A percentile compares a stretch with the other conserved stretches of the same genome.
Evolutionary conservation across 2,797 vertebrate species (phyloP).

Genomic region (Heterohyrax brucei): DNA sequence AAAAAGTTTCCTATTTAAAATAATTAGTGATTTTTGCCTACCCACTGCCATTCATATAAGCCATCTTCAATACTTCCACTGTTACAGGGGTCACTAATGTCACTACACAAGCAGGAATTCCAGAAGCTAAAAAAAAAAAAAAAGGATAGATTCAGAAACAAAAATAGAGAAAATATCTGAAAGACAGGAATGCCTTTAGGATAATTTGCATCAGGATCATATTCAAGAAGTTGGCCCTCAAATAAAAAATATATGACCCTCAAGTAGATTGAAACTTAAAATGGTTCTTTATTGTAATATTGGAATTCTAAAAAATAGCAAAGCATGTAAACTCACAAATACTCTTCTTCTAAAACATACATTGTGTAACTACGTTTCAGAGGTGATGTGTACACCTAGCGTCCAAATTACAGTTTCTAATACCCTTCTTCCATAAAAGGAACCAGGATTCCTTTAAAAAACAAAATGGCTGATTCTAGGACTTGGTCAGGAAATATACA

Average conservation of each 20-base stretch:
- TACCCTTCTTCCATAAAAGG: too few species aligned
- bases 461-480: too few species aligned
- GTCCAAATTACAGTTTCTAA: too few species aligned
- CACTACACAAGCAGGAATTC: background rate
- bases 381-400: too few species aligned
- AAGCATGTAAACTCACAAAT: constrained; percentile 18
- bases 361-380: background rate
- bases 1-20: constrained; percentile 52
- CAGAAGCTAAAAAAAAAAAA: constrained; percentile 33
- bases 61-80: background rate
- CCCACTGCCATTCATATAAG: background rate
- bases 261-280: background rate
- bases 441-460: too few species aligned
- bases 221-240: background rate
- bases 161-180: constrained; percentile 27
- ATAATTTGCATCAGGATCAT: background rate
- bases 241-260: background rate
- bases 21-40: background rate
- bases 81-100: background rate
- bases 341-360: constrained; percentile 11
- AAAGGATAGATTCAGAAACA: background rate
- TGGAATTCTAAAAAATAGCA: background rate
- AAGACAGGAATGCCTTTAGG: background rate
- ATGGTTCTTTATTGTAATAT: constrained; percentile 3
- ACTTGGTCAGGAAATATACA: too few species aligned